phyloP scores from a whole-genome alignment of 2,797 vertebrate species.

The Acestrorhynchus altus region DNA sequence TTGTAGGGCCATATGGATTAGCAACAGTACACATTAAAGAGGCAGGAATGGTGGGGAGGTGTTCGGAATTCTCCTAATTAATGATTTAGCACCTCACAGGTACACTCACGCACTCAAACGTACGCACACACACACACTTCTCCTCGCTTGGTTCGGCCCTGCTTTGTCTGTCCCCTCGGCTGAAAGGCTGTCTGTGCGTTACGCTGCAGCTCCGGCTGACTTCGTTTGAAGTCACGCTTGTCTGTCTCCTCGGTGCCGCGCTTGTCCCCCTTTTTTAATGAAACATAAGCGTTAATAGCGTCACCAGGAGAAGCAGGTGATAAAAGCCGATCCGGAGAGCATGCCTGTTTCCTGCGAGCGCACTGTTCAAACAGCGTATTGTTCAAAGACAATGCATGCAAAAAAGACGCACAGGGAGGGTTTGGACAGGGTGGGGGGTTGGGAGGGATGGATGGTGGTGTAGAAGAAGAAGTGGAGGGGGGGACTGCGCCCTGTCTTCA shows the following conservation, averaged over 20 bases:
- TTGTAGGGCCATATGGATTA: constrained; percentile 42
- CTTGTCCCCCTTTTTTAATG: constrained; percentile 59
- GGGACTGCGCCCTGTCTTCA: constrained; percentile 55
- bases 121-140: constrained; percentile 22
- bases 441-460: constrained; percentile 10
- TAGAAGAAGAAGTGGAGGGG: constrained; percentile 1
- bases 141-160: constrained; percentile 41
- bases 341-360: constrained; percentile 51
- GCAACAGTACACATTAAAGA: constrained; percentile 43
- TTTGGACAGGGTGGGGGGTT: constrained; percentile 28
- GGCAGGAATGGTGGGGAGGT: constrained; percentile 41
- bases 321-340: constrained; percentile 59
- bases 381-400: constrained; percentile 67
- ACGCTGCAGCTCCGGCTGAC: constrained; percentile 41
- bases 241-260: constrained; percentile 52
- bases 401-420: constrained; percentile 54
- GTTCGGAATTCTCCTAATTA: constrained; percentile 60
- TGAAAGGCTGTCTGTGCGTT: constrained; percentile 55
- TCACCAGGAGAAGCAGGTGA: constrained; percentile 60
- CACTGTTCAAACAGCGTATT: constrained; percentile 63
- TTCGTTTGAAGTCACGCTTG: constrained; percentile 64
- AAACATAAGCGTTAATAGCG: constrained; percentile 61
- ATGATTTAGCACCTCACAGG: constrained; percentile 65
- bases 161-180: constrained; percentile 56
- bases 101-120: constrained; percentile 39